A percentile compares a stretch with the other conserved stretches of the same genome.
Conservation (phyloP, 2,797 vertebrate species). For the Furcifer pardalis region DNA sequence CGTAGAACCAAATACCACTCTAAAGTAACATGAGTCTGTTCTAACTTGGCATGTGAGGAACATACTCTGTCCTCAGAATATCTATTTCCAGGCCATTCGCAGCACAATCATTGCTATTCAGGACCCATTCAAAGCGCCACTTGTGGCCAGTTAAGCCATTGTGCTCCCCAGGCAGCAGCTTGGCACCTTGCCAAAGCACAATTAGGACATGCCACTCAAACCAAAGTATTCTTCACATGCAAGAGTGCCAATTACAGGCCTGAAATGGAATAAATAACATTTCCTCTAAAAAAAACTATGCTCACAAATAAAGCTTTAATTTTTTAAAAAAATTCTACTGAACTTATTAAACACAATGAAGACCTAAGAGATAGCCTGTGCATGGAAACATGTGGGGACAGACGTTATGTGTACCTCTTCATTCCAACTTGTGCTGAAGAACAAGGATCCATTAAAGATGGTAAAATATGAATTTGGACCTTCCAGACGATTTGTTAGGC, state of each 20-base stretch:
- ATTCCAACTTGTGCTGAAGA: no score
- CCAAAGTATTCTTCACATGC: neutral
- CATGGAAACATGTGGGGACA: no score
- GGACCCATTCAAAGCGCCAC: neutral
- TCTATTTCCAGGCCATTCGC: neutral
- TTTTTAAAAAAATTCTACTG: neutral
- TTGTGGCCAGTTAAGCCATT: neutral
- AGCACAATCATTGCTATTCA: slow-evolving; percentile 9
- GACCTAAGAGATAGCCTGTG: neutral
- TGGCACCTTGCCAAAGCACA: slow-evolving; percentile 13
- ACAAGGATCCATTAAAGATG: no score
- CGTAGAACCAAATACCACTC: neutral
- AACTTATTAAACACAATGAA: neutral
- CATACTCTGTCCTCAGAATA: neutral
- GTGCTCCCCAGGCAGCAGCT: neutral
- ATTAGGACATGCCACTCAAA: neutral
- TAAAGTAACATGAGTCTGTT: rapidly evolving
- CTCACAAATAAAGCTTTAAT: no score
- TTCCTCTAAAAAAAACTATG: neutral
- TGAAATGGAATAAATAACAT: neutral
- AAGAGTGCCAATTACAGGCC: neutral
- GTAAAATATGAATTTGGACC: no score
- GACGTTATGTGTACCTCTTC: no score
- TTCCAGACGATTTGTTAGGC: no score
- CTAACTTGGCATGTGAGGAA: rapidly evolving